Percentiles rank a stretch among this genome's conserved stretches.
Evolutionary conservation across 2,888 invertebrate genomes (phyloP).

Genomic region (Polietes domitor): DNA sequence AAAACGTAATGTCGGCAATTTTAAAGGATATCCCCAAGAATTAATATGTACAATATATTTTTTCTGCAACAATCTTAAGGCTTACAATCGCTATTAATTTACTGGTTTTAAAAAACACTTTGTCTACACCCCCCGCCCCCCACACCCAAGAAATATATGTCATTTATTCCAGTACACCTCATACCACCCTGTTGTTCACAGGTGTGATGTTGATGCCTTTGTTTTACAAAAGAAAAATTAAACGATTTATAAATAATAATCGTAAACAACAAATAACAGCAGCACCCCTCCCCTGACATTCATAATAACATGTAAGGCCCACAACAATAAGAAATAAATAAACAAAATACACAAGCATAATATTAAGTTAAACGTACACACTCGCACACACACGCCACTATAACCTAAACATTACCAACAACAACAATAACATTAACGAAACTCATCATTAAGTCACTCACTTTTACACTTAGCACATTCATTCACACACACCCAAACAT

Average conservation of each 20-base stretch:
- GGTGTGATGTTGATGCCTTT: not conserved
- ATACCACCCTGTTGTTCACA: not conserved
- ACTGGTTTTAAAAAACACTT: not conserved
- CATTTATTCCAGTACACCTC: no score
- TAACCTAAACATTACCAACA: not conserved
- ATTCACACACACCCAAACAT: not conserved
- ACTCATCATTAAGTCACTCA: slow-evolving; percentile 53
- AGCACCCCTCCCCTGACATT: no score
- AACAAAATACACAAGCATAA: slow-evolving; percentile 16
- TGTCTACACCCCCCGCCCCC: not conserved
- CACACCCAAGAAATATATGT: no score
- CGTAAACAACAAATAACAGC: slow-evolving; percentile 38
- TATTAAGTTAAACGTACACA: slow-evolving; percentile 1
- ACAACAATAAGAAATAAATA: slow-evolving; percentile 33
- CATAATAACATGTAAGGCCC: slow-evolving; percentile 40
- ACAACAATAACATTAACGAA: slow-evolving; percentile 28
- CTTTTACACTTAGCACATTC: slow-evolving; percentile 8
- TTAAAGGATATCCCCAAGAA: no score
- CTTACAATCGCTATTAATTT: not conserved
- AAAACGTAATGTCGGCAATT: no score
- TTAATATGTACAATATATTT: no score
- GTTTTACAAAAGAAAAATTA: not conserved
- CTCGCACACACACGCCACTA: not conserved
- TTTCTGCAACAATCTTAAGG: no score
- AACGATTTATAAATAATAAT: slow-evolving; percentile 20